Conservation (phyloP, 2,797 vertebrate species). For the Poecilia gillii region DNA sequence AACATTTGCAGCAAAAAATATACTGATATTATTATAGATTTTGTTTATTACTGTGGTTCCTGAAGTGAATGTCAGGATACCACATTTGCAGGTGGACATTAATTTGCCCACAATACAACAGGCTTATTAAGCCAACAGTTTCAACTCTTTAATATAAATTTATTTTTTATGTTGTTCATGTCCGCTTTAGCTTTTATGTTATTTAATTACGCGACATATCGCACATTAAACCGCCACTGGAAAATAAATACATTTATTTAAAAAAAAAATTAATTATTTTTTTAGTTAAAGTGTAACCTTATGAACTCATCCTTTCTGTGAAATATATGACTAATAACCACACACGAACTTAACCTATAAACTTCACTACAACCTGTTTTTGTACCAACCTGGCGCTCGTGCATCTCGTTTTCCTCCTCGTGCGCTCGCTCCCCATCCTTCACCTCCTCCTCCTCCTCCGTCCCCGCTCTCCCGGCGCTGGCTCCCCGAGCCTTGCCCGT, state of each 20-base stretch:
- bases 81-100: not conserved
- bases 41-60: not conserved
- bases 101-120: not conserved
- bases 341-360: slow-evolving; percentile 1
- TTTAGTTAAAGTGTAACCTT: not conserved
- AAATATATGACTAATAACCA: not conserved
- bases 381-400: slow-evolving; percentile 59
- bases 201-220: not conserved
- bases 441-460: slow-evolving; percentile 31
- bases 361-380: not conserved
- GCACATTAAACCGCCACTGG: not conserved
- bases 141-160: not conserved
- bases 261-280: not conserved
- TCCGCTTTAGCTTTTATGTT: not conserved
- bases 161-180: not conserved
- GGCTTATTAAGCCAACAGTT: not conserved
- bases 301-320: not conserved
- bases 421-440: slow-evolving; percentile 38
- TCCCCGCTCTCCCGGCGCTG: slow-evolving; percentile 19
- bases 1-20: not conserved
- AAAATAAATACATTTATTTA: not conserved
- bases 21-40: not conserved
- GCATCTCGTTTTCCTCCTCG: slow-evolving; percentile 75
- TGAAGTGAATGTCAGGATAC: not conserved
- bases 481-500: slow-evolving; percentile 1